These are phyloP conservation scores for Morus bassanus DNA, from an alignment of 2,797 vertebrate genomes.

Conservation along the genomic window DNA sequence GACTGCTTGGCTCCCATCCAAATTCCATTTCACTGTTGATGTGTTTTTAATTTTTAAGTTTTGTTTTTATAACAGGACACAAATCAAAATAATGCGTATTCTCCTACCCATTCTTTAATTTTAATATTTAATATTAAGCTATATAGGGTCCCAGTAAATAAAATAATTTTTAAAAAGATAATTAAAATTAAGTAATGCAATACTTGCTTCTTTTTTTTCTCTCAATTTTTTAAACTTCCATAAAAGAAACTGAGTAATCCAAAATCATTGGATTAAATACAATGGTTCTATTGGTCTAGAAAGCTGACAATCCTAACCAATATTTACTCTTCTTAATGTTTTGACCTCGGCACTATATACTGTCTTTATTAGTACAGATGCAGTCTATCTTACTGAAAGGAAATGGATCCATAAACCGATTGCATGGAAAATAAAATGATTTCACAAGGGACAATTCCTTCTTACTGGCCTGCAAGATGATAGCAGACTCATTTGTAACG, in stretches of 20 bases:
- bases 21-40: not conserved
- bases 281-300: not conserved
- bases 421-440: not conserved
- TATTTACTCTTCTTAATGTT: not conserved
- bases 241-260: not conserved
- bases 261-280: not conserved
- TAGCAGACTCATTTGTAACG: not conserved
- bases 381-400: not conserved
- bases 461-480: not conserved
- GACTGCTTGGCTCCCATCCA: not conserved
- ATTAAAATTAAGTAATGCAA: not conserved
- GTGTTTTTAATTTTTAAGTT: not conserved
- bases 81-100: not conserved
- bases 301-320: not conserved
- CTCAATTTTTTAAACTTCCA: not conserved
- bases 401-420: not conserved
- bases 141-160: not conserved
- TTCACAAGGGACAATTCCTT: not conserved
- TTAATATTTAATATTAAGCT: not conserved
- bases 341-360: not conserved
- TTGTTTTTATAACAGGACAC: not conserved
- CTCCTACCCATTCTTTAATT: not conserved
- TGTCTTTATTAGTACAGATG: not conserved
- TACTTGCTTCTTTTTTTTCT: not conserved
- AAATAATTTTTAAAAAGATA: not conserved